phyloP scores from a whole-genome alignment of 1,140 invertebrate genomes.

The Eriocheir sinensis region DNA sequence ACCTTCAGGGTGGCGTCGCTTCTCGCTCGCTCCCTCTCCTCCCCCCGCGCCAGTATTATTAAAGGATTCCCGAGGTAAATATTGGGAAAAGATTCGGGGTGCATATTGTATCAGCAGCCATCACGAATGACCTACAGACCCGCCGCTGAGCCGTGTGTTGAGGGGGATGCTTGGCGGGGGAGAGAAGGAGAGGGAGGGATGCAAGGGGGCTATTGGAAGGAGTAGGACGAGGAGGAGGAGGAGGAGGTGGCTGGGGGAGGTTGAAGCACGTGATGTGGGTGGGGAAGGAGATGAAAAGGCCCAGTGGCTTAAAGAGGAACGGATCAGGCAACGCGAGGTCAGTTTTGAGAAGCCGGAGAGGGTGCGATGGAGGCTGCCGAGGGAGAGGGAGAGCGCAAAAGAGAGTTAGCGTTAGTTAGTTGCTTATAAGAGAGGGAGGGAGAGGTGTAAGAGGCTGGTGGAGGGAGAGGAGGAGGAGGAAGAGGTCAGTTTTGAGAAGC shows the following conservation, averaged over 20 bases:
- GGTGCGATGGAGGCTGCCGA: too few relatives aligned
- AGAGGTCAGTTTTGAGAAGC: too few relatives aligned
- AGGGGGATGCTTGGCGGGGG: neutral
- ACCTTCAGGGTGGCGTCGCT: neutral
- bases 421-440: too few relatives aligned
- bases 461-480: too few relatives aligned
- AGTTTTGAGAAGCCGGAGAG: too few relatives aligned
- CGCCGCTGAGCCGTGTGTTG: neutral
- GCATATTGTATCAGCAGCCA: conserved; percentile 50
- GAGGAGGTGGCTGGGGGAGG: neutral
- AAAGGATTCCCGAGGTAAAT: conserved; percentile 15
- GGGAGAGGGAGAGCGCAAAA: neutral
- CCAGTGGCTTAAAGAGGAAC: conserved; percentile 1
- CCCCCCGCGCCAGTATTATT: neutral
- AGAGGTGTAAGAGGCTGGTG: too few relatives aligned
- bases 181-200: neutral
- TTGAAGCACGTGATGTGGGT: neutral
- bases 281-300: neutral
- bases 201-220: neutral
- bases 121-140: conserved; percentile 45
- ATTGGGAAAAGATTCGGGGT: conserved; percentile 58
- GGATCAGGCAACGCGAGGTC: neutral
- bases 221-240: neutral
- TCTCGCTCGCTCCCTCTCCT: too few relatives aligned
- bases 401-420: too few relatives aligned